Evolutionary conservation across 64 coral and sea anemone species (phyloP), one percentile per base, ranked within the genome.

Genomic region (Orbicella faveolata): DNA sequence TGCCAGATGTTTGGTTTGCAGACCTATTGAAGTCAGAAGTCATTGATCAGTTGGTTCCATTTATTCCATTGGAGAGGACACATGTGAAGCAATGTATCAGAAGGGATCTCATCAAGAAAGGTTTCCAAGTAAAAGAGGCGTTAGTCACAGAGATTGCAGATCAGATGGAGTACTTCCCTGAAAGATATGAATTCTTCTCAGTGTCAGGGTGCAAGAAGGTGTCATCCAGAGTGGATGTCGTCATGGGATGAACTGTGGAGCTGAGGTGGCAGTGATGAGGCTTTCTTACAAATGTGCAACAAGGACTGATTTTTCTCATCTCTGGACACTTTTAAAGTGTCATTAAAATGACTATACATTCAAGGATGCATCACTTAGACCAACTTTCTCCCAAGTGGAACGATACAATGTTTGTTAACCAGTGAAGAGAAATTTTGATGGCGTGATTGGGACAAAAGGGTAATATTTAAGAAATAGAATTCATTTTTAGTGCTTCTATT

Each of bases 141-240:
- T 74, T 84, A 26, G 92, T 97, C 16, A 84, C 69, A 41, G 83
- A 94, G 41, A 88, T 97, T 52, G 83, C 89, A 15, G 66, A 97
- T 78, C 86, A 97, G 61, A 88, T 97, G 92, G 90, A 63, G 34
- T 97, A 91, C 69, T 94, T 97, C 54, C 95, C 95, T 61, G 25
- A 67, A 53, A 84, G 88, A 34, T 17, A 90, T 6, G 59, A 88
- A 52, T 86, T 97, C 34, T 97, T 97, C 91, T 94, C 95, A 33
- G 87, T 87, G 30, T 88, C 95, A 34, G 95, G 95, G 23, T 96
- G 95, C 52, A 96, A 96, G 52, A 96, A 96, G 78, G 95, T 96
- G 44, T 93, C 95, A 72, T 96, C 95, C 20, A 96, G 76, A 81
- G 92, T 96, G 33, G 95, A 96, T 90, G 91, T 96, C 15, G 78